phyloP scores from a whole-genome alignment of 2,888 invertebrate genomes.

The Morpho deidamia region DNA sequence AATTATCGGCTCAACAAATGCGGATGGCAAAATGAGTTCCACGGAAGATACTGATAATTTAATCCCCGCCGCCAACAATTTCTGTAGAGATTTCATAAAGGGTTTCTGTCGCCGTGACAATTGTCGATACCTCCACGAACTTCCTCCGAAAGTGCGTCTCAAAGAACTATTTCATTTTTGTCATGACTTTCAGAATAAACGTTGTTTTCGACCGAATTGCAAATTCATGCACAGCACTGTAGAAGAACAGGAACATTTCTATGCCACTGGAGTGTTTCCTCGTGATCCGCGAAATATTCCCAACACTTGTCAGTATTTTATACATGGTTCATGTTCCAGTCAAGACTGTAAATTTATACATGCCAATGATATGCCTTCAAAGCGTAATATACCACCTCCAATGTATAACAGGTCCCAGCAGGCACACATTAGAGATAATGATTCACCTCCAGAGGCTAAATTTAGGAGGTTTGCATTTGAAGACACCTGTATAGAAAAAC shows the following conservation, averaged over 20 bases:
- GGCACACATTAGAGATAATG: constrained; percentile 51
- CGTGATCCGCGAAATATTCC: constrained; percentile 54
- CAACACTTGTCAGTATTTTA: constrained; percentile 80
- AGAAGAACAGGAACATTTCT: constrained; percentile 84
- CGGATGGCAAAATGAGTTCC: constrained; percentile 40
- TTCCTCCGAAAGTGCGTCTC: constrained; percentile 49
- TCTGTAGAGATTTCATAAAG: constrained; percentile 73
- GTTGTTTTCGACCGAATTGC: constrained; percentile 80
- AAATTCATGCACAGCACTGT: constrained; percentile 84
- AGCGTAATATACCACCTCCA: constrained; percentile 45
- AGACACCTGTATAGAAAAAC: constrained; percentile 49
- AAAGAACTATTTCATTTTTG: constrained; percentile 74
- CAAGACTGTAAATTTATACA: constrained; percentile 59
- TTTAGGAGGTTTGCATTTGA: constrained; percentile 57
- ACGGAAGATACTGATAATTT: constrained; percentile 46
- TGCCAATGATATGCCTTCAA: constrained; percentile 38
- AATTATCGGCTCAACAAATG: constrained; percentile 31
- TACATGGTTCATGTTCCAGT: constrained; percentile 77
- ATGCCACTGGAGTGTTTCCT: constrained; percentile 79
- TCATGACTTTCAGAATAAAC: constrained; percentile 84
- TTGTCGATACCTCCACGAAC: constrained; percentile 64
- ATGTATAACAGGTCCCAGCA: constrained; percentile 42
- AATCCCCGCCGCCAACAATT: constrained; percentile 36
- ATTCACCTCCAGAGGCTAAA: constrained; percentile 66
- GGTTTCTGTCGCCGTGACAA: constrained; percentile 76